These are phyloP conservation scores for Mus spicilegus DNA, from an alignment of 2,113 vertebrate species.

Conservation along the genomic window DNA sequence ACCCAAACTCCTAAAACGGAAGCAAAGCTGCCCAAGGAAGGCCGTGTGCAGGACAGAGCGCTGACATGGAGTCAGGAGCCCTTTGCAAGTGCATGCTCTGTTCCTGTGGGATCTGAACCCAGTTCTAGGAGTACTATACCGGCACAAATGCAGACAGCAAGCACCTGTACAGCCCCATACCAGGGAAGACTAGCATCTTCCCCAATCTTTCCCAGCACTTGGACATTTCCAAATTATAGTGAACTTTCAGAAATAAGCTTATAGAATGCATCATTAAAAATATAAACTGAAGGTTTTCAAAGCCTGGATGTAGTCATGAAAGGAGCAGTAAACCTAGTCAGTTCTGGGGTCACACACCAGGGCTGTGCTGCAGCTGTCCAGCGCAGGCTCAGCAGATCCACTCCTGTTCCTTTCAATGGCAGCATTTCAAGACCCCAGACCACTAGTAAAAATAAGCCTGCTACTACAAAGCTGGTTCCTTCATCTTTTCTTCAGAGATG, in stretches of 20 bases:
- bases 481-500: background rate
- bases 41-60: background rate
- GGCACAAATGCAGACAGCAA: background rate
- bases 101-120: background rate
- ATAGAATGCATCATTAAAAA: slow-evolving; percentile 1
- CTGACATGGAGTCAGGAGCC: background rate
- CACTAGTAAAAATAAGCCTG: background rate
- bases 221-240: background rate
- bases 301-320: background rate
- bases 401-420: background rate
- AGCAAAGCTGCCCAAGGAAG: background rate
- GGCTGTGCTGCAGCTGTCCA: background rate
- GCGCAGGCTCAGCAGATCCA: background rate
- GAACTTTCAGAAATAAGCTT: slow-evolving; percentile 15
- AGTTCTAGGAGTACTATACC: background rate
- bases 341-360: background rate
- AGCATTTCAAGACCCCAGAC: background rate
- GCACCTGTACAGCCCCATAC: background rate
- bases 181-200: background rate
- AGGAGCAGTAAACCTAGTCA: background rate
- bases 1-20: background rate
- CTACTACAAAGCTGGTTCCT: background rate
- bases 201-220: background rate
- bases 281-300: background rate
- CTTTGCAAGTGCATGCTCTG: background rate